Evolutionary conservation across 2,113 vertebrate species (phyloP).

Genomic region (Hemiscyllium ocellatum): DNA sequence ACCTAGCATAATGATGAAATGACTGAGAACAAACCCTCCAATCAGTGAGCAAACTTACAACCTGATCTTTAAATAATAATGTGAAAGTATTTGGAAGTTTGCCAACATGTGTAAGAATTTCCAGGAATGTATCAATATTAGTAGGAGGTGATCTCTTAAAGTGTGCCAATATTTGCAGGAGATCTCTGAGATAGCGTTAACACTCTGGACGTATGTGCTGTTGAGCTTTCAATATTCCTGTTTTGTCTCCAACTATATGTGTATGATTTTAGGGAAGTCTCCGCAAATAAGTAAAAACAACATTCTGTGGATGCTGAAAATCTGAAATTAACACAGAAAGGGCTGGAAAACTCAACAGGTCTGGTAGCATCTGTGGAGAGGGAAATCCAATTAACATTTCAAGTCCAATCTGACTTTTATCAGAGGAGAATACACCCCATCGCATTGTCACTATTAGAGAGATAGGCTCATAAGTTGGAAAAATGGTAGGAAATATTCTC

Average conservation of each 20-base stretch:
- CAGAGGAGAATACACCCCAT: not conserved
- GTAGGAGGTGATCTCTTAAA: not conserved
- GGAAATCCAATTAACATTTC: not conserved
- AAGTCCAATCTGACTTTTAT: not conserved
- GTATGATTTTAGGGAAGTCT: not conserved
- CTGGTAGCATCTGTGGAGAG: too few relatives aligned
- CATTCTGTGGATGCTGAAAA: too few relatives aligned
- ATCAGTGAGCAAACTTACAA: too few relatives aligned
- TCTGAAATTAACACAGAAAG: too few relatives aligned
- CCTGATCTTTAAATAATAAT: not conserved
- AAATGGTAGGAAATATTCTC: not conserved
- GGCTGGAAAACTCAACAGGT: too few relatives aligned
- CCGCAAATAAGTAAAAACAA: not conserved
- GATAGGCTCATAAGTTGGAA: not conserved
- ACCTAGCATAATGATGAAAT: too few relatives aligned
- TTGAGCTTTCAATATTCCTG: not conserved
- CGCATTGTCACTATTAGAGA: not conserved
- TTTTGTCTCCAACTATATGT: not conserved
- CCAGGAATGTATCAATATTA: not conserved
- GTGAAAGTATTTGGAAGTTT: not conserved
- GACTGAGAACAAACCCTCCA: too few relatives aligned
- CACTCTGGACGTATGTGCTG: not conserved
- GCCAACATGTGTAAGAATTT: not conserved
- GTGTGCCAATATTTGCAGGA: not conserved
- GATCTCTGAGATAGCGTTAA: not conserved